Base-by-base conservation (phyloP, 2,888 invertebrate species). In the Kryphioiulus occultus region DNA sequence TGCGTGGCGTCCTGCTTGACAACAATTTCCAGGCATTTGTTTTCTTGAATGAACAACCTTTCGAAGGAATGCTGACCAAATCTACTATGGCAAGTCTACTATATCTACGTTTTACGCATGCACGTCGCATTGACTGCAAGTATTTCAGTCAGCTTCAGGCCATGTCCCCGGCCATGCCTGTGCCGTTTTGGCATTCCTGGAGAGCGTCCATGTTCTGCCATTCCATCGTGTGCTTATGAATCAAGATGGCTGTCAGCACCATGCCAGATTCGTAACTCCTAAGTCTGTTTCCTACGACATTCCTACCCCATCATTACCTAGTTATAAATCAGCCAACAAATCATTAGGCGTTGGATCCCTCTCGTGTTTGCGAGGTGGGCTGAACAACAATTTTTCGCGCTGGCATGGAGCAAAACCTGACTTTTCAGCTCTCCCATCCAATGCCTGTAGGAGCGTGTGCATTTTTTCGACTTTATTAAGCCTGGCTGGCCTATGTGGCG, bases 281-380 rank as follows among this genome's bases (percentile, higher is more conserved):
- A 32, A 84, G 84, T 35, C 84, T 84, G 39, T 68, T 68, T n/a
- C 39, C 22, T 84, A 84, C 84, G 42, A 84, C 84, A 84, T 84
- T 84, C 84, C 84, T 84, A 84, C 84, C 84, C 84, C 84, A 84
- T 84, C 84, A 84, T 84, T 84, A 84, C 42, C 39, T 84, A 84
- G 84, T 42, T 84, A 84, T 84, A 84, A 84, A 84, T 84, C 84
- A 84, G 39, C 84, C 84, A 39, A 84, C 84, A 84, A 84, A 84
- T 84, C 84, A 84, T 84, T 84, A 84, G 84, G 84, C 84, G 84
- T 84, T 35, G 84, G 84, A 84, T 84, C 84, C 84, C 84, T 84
- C 84, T 42, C 35, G 84, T 39, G 84, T 84, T 84, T 32, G 35
- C 22, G 84, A 84, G 84, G 84, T 84, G 84, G 84, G 84, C 84